Percentiles rank a stretch among this genome's conserved stretches.
These are phyloP conservation scores for Nannoperca australis DNA, from an alignment of 2,797 vertebrate species.

Conservation along the genomic window DNA sequence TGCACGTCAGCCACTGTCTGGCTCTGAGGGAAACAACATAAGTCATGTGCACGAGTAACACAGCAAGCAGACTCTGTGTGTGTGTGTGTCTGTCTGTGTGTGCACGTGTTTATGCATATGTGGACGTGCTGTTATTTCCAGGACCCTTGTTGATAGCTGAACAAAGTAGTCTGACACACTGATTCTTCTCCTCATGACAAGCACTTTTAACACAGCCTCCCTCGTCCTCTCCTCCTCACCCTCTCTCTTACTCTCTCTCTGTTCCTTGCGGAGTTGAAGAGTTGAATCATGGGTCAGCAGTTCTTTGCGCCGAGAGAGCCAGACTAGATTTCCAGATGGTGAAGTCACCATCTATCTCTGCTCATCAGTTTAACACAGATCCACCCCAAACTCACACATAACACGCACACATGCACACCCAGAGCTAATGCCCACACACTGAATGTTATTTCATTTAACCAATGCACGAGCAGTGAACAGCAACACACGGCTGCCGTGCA, in stretches of 20 bases:
- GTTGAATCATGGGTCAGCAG: constrained; percentile 94
- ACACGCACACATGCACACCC: background rate
- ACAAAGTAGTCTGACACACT: constrained; percentile 59
- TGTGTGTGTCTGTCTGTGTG: constrained; percentile 20
- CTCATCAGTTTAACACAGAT: constrained; percentile 89
- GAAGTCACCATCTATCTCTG: constrained; percentile 88
- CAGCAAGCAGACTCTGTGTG: constrained; percentile 6
- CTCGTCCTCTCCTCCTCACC: constrained; percentile 22
- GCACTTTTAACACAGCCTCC: constrained; percentile 59
- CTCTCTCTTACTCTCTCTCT: constrained; percentile 24
- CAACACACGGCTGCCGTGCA: constrained; percentile 1
- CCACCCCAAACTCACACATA: constrained; percentile 24
- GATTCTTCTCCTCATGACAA: constrained; percentile 60
- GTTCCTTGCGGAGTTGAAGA: constrained; percentile 83
- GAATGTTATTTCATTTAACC: background rate
- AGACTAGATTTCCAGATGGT: constrained; percentile 96
- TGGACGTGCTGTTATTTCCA: constrained; percentile 28
- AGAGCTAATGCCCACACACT: background rate
- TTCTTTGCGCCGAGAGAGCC: constrained; percentile 86
- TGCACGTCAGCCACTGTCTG: constrained; percentile 30
- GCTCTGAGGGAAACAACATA: constrained; percentile 35
- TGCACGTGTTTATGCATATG: constrained; percentile 7
- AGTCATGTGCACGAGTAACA: constrained; percentile 20
- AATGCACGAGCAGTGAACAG: background rate
- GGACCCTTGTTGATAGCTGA: constrained; percentile 47